Conservation (phyloP, 2,888 invertebrate species). For the Colostygia pectinataria region DNA sequence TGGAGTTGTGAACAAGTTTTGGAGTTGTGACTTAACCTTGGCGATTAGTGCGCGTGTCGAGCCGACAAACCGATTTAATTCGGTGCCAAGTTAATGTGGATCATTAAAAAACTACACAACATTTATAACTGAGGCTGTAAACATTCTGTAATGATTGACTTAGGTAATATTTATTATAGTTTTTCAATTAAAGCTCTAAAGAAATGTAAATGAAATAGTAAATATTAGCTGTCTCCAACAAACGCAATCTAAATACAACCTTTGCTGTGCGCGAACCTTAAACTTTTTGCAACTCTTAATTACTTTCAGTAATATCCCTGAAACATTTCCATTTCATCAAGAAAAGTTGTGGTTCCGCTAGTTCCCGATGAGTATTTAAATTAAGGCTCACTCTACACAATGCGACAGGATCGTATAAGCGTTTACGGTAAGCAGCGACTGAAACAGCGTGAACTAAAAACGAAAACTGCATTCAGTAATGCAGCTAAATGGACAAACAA, state of each 20-base stretch:
- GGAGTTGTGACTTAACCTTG: conserved; percentile 66
- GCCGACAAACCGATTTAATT: conserved; percentile 68
- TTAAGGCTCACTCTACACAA: conserved; percentile 31
- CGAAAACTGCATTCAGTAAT: neutral
- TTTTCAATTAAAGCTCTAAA: too few species aligned
- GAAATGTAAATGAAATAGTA: too few species aligned
- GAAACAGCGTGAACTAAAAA: neutral
- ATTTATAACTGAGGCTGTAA: conserved; percentile 28
- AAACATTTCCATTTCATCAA: conserved; percentile 33
- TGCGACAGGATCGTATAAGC: neutral
- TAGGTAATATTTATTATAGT: too few species aligned
- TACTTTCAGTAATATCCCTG: conserved; percentile 30
- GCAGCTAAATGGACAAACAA: too few species aligned
- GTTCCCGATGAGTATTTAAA: conserved; percentile 55
- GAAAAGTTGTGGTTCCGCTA: conserved; percentile 30
- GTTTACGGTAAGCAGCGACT: neutral
- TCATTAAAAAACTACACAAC: conserved; percentile 52
- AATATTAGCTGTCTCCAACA: neutral
- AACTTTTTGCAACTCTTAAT: conserved; percentile 30
- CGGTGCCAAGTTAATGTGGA: conserved; percentile 62
- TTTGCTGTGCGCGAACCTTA: neutral
- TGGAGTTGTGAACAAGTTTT: conserved; percentile 71
- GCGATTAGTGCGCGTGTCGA: conserved; percentile 66
- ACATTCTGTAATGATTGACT: too few species aligned
- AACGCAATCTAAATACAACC: neutral